Evolutionary conservation across 2,113 vertebrate genomes (phyloP), one percentile per base, ranked within the genome.

Genomic region (Machaerirhynchus nigripectus): DNA sequence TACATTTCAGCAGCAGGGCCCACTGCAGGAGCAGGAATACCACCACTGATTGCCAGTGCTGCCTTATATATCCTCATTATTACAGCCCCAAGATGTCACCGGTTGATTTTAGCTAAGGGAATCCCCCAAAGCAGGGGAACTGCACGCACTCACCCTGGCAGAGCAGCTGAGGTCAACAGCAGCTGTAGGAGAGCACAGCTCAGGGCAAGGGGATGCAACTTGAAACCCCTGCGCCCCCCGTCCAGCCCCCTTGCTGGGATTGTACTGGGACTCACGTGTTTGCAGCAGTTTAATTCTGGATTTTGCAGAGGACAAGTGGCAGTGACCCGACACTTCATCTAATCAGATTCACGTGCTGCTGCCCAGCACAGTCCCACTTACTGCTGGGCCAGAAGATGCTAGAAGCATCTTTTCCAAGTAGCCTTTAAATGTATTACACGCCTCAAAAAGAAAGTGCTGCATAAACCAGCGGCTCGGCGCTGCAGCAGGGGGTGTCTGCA

Each of bases 141-240:
- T 20, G 22, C 6, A 16, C 16, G 8, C n/a, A 1, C 50, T 15
- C 14, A 3, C 14, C 33, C 47, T 77, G 23, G 35, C 68, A 55
- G 42, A 21, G 46, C 4, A 5, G 35, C 50, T 0, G 1, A 28
- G 80, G 4, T 27, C 26, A 15, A 3, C 0, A 39, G 27, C 77
- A 30, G 44, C 24, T 33, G 20, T 6, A 35, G 3, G 14, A 75
- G 37, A 40, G 44, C 63, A 19, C 18, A 18, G 70, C 35, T 11
- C 16, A 4, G 60, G 52, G 70, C 55, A 44, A 44, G 40, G 27
- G 2, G 2, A 4, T 4, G 20, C 7, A 13, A 3, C 0, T 1
- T 49, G 27, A 5, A 10, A 12, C 7, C 40, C 35, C 55, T 1
- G 1, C 3, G 2, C 2, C 17, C 56, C 26, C 60, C 19, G n/a